Conservation (phyloP, 2,113 vertebrate genomes). For the Chamaetylas fuelleborni region DNA sequence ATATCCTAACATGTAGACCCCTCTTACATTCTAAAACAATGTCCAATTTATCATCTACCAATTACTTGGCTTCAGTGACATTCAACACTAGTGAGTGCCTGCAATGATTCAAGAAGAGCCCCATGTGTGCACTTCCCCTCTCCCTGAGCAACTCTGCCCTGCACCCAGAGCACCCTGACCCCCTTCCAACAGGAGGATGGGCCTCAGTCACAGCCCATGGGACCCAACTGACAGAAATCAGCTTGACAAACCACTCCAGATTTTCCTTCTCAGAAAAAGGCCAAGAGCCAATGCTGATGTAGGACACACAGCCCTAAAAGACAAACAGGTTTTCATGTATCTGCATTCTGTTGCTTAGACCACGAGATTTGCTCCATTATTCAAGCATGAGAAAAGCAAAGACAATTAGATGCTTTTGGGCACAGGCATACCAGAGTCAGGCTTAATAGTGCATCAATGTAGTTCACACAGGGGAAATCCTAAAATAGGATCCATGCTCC, state of each 20-base stretch:
- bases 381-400: background rate
- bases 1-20: background rate
- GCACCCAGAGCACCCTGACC: background rate
- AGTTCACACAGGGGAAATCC: background rate
- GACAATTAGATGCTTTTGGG: background rate
- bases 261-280: background rate
- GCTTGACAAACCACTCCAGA: background rate
- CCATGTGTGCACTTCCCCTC: rapidly evolving
- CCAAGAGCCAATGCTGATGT: rapidly evolving
- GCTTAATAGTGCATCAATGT: background rate
- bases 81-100: rapidly evolving
- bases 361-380: background rate
- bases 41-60: background rate
- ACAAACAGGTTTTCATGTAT: background rate
- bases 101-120: background rate
- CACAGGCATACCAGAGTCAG: background rate
- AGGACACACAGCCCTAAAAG: background rate
- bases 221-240: background rate
- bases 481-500: background rate
- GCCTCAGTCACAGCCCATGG: background rate
- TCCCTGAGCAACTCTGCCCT: background rate
- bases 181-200: background rate
- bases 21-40: background rate
- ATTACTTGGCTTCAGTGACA: background rate
- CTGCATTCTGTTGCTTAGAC: background rate